These are phyloP conservation scores for Oncopeltus fasciatus DNA, from an alignment of 1,140 invertebrate species.

Conservation along the genomic window DNA sequence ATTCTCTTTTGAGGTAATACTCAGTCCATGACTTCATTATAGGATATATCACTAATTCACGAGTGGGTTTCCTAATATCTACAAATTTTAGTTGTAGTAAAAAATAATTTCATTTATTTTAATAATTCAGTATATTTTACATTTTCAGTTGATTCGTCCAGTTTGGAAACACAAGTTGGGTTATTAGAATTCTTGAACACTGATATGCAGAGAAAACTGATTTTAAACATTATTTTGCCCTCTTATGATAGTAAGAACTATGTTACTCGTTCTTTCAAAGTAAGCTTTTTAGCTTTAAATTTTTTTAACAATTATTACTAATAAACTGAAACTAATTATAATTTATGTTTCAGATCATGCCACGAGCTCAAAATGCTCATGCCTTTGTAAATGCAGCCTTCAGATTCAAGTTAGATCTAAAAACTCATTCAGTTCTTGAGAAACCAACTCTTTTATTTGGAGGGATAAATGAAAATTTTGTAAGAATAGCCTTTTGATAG, in stretches of 20 bases:
- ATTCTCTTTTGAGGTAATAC: too few relatives aligned
- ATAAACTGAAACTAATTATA: too few relatives aligned
- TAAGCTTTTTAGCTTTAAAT: conserved; percentile 25
- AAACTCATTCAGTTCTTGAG: conserved; percentile 20
- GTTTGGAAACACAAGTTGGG: conserved; percentile 23
- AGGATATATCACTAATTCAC: too few relatives aligned
- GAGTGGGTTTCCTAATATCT: not conserved
- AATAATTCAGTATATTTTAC: conserved; percentile 6
- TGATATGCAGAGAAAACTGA: conserved; percentile 46
- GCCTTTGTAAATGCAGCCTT: conserved; percentile 58
- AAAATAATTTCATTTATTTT: not conserved
- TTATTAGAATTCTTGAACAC: conserved; percentile 40
- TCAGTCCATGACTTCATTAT: too few relatives aligned
- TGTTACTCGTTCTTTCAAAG: conserved; percentile 42
- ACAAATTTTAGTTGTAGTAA: not conserved
- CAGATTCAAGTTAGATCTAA: conserved; percentile 41
- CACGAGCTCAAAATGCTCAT: conserved; percentile 64
- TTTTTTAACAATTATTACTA: too few relatives aligned
- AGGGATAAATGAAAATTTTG: conserved; percentile 52
- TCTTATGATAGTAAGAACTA: conserved; percentile 31
- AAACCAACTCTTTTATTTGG: conserved; percentile 34
- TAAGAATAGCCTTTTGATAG: too few relatives aligned
- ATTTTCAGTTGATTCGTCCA: conserved; percentile 15
- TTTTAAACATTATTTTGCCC: conserved; percentile 42
- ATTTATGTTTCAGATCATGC: conserved; percentile 51